Conservation (phyloP, 2,888 invertebrate genomes). For the Chloroclystis v-ata region DNA sequence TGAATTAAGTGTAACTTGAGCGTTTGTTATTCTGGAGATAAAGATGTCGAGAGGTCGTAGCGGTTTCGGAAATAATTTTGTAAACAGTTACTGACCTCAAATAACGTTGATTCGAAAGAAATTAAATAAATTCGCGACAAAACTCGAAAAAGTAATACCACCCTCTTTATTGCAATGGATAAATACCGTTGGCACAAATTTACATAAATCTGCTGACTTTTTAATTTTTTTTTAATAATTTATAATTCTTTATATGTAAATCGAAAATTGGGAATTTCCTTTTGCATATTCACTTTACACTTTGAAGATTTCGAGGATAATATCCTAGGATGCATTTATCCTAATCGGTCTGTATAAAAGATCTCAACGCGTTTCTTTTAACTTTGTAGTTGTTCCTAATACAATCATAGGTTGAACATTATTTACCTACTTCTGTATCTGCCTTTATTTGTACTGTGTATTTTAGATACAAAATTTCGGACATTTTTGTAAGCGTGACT, state of each 20-base stretch:
- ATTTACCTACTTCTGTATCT: not conserved
- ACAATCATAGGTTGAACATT: too few species aligned
- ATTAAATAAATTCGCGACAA: slow-evolving; percentile 4
- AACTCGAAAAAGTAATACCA: not conserved
- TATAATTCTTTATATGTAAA: too few species aligned
- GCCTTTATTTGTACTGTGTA: not conserved
- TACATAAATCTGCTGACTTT: not conserved
- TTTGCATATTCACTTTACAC: too few species aligned
- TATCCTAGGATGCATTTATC: too few species aligned
- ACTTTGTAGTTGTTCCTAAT: too few species aligned
- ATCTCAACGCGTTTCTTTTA: not conserved
- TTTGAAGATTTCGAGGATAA: too few species aligned
- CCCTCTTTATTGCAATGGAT: not conserved
- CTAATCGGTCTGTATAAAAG: too few species aligned
- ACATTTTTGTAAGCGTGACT: slow-evolving; percentile 3
- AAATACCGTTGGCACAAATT: not conserved
- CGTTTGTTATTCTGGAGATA: slow-evolving; percentile 12
- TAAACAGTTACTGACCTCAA: slow-evolving; percentile 19
- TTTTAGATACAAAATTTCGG: too few species aligned
- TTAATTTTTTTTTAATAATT: not conserved
- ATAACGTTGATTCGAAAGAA: not conserved
- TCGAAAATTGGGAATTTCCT: too few species aligned
- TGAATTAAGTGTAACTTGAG: slow-evolving; percentile 6
- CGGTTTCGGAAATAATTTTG: slow-evolving; percentile 10
- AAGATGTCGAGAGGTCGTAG: slow-evolving; percentile 11